Evolutionary conservation across 2,797 vertebrate genomes (phyloP), one percentile per base, ranked within the genome.

Genomic region (Oreochromis mossambicus): DNA sequence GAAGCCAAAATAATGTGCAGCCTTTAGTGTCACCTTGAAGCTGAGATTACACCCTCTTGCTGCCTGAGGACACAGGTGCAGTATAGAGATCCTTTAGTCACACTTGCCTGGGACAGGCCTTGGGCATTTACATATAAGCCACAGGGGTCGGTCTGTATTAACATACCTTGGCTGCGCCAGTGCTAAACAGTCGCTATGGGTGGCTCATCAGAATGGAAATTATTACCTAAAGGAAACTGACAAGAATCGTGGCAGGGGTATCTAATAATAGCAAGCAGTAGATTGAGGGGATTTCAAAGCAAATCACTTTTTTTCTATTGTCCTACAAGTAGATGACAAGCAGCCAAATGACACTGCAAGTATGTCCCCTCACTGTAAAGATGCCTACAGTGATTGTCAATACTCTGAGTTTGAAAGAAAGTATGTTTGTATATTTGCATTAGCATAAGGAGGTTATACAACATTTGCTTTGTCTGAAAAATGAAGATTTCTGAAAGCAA

Each of bases 11-110:
- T 97, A 97, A 97, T 96, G 95, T 95, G 96, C 97, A 98, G 98
- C 98, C 97, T 97, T 97, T 97, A 96, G 95, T 93, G 96, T 95
- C 95, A 96, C 95, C 96, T 94, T 95, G 95, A 97, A 97, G 96
- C 96, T 97, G 98, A 99, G 98, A 99, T 99, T 98, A 99, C 98
- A 99, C 98, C 98, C 97, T 96, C 95, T 96, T 94, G 92, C 92
- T 93, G 95, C 95, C 95, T 94, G 94, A 95, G 92, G 94, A 95
- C 94, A 91, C 90, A 94, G 93, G 94, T 93, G 88, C 93, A 86
- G 89, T 92, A 94, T 90, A 88, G 90, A 95, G 92, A 95, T 95
- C 92, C 92, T 96, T 96, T 95, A 93, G 92, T 95, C 93, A 94
- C 87, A 92, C 92, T 93, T 76, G 90, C 91, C 88, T 61, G 89